phyloP scores from a whole-genome alignment of 2,888 invertebrate genomes.

The Eupithecia subfuscata region DNA sequence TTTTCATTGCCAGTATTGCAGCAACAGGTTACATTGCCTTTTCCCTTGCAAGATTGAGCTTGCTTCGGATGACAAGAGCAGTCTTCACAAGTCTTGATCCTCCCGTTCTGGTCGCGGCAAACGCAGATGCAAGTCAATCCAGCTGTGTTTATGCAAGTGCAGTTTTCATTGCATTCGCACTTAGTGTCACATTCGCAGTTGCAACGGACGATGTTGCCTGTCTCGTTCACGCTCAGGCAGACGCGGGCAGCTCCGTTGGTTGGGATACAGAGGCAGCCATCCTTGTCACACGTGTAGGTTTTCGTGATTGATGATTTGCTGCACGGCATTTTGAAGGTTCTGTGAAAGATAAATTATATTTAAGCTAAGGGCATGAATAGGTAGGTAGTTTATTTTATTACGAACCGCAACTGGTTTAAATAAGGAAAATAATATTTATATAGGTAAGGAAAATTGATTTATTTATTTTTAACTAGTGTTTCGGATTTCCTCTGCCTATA shows the following conservation, averaged over 20 bases:
- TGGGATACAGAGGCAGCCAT: constrained; percentile 50
- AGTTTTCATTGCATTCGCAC: constrained; percentile 48
- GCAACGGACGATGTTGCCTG: constrained; percentile 47
- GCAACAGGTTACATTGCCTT: background rate
- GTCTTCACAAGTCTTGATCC: constrained; percentile 45
- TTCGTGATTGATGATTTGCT: constrained; percentile 51
- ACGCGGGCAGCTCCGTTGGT: constrained; percentile 51
- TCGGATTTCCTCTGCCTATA: no score
- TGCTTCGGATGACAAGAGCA: constrained; percentile 45
- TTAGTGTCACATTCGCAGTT: constrained; percentile 48
- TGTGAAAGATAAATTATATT: constrained; percentile 20
- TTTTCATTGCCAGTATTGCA: constrained; percentile 17
- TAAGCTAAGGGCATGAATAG: background rate
- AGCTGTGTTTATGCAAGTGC: constrained; percentile 55
- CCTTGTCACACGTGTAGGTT: constrained; percentile 49
- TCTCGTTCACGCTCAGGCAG: constrained; percentile 48
- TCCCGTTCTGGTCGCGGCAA: constrained; percentile 46
- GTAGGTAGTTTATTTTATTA: background rate
- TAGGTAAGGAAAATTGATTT: background rate
- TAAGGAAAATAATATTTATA: background rate
- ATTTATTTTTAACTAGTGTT: no score
- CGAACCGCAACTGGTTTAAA: background rate
- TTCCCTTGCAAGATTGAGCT: constrained; percentile 36
- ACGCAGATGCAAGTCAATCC: constrained; percentile 50
- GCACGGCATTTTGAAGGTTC: constrained; percentile 58